Base-by-base conservation (phyloP, 2,113 vertebrate genomes). In the Callocephalon fimbriatum region DNA sequence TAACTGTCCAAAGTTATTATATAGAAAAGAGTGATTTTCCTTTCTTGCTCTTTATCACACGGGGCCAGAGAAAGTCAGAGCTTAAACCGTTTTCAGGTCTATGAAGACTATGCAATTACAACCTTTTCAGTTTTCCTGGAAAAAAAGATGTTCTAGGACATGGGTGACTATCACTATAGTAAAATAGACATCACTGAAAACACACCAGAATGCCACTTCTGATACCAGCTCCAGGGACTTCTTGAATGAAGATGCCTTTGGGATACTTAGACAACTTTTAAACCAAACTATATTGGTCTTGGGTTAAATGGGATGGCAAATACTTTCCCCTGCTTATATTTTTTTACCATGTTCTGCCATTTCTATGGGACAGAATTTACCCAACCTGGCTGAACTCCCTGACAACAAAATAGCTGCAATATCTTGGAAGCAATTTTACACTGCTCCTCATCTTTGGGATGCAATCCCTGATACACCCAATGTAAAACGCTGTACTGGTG, bases 61-160 rank as follows among this genome's bases (percentile, higher is more conserved):
- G 9, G 7, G 50, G 32, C 18, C 29, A 72, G 20, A 53, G 14
- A 71, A n/a, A 22, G 27, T 13, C 32, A 90, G 23, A 22, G 18
- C 21, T 82, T 42, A 42, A 53, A 22, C 15, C 14, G 3, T 35
- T 78, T 73, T 40, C 9, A 37, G 29, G 51, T 8, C 50, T 22
- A 2, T 3, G 27, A 54, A 80, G 27, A 38, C 2, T 4, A n/a
- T 2, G 9, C 11, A 54, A 21, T 42, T 26, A 1, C 21, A n/a
- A 31, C 16, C 35, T 58, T 17, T 47, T 29, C 32, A 6, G 9
- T 51, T 66, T 61, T 53, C 29, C 35, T 59, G 45, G 68, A 23
- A 18, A 38, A 45, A 66, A 53, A 53, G 58, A 2, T 5, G 51
- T 23, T 31, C 4, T 0, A 7, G 37, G 13, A 9, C 45, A 7